A percentile compares a stretch with the other conserved stretches of the same genome.
These are phyloP conservation scores for Ochropleura plecta DNA, from an alignment of 2,888 invertebrate species.

Conservation along the genomic window DNA sequence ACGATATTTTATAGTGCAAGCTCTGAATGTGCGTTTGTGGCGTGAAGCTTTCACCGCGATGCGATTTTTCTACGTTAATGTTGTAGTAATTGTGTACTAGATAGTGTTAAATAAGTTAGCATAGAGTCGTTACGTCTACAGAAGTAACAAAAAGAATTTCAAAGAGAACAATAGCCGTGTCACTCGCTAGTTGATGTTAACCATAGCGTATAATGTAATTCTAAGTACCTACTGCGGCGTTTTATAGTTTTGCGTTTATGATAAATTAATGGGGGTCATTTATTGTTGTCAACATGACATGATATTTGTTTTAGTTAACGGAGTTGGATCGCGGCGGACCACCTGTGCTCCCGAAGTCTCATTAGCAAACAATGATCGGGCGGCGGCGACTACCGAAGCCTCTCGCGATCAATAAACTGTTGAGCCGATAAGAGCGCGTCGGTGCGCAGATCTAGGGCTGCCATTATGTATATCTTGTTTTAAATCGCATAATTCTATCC, in stretches of 20 bases:
- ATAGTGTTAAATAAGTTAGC: conserved; percentile 56
- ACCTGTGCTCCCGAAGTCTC: conserved; percentile 80
- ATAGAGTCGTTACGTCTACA: conserved; percentile 48
- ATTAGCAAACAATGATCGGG: conserved; percentile 88
- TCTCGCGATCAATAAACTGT: conserved; percentile 80
- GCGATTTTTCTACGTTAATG: conserved; percentile 56
- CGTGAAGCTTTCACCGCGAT: conserved; percentile 52
- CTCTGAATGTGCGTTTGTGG: conserved; percentile 57
- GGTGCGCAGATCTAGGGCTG: conserved; percentile 63
- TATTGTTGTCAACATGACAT: conserved; percentile 77
- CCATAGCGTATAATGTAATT: conserved; percentile 41
- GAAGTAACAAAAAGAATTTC: conserved; percentile 47
- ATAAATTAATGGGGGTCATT: conserved; percentile 74
- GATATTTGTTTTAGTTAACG: conserved; percentile 80
- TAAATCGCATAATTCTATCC: conserved; percentile 18
- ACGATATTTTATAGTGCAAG: conserved; percentile 53
- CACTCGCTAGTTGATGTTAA: conserved; percentile 55
- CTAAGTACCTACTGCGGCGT: conserved; percentile 34
- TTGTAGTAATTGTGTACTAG: conserved; percentile 45
- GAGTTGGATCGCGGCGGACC: conserved; percentile 73
- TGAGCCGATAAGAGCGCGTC: conserved; percentile 71
- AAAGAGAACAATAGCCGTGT: conserved; percentile 56
- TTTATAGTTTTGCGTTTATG: conserved; percentile 57
- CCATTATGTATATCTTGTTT: conserved; percentile 26
- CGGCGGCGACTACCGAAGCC: conserved; percentile 71